Conservation (phyloP, 2,797 vertebrate species). For the Syngnathus rostellatus region DNA sequence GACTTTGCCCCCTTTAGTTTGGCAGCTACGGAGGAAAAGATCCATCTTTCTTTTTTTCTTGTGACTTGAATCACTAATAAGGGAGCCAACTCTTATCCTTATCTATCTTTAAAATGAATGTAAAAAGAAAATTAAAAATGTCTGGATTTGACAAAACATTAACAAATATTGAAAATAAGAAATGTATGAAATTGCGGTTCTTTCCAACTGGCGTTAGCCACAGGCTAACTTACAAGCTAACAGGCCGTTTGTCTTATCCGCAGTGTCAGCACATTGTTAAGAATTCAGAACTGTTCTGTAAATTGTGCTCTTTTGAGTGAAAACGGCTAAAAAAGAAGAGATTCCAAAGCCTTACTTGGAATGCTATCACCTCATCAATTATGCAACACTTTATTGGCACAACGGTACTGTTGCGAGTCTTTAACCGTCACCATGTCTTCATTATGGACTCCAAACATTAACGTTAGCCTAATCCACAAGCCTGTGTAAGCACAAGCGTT, state of each 20-base stretch:
- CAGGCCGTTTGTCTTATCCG: too few relatives aligned
- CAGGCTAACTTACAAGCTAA: too few relatives aligned
- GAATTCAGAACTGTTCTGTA: too few relatives aligned
- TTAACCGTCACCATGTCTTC: not conserved
- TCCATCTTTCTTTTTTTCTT: not conserved
- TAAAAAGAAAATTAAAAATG: too few relatives aligned
- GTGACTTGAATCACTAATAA: not conserved
- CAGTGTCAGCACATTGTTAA: too few relatives aligned
- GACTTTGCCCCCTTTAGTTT: not conserved
- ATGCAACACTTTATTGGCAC: not conserved
- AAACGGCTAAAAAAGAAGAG: not conserved
- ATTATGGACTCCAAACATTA: not conserved
- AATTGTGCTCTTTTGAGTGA: not conserved
- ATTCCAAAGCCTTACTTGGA: not conserved
- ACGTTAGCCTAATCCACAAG: not conserved
- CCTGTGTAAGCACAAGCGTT: not conserved
- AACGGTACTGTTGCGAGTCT: not conserved
- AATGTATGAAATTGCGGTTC: too few relatives aligned
- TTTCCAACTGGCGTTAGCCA: too few relatives aligned
- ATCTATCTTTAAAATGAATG: too few relatives aligned
- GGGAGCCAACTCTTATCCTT: not conserved
- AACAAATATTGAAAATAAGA: too few relatives aligned
- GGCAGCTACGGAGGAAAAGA: not conserved
- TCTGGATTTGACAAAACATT: too few relatives aligned
- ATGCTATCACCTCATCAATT: not conserved